Conservation (phyloP, 2,797 vertebrate species). For the Xiphophorus birchmanni region DNA sequence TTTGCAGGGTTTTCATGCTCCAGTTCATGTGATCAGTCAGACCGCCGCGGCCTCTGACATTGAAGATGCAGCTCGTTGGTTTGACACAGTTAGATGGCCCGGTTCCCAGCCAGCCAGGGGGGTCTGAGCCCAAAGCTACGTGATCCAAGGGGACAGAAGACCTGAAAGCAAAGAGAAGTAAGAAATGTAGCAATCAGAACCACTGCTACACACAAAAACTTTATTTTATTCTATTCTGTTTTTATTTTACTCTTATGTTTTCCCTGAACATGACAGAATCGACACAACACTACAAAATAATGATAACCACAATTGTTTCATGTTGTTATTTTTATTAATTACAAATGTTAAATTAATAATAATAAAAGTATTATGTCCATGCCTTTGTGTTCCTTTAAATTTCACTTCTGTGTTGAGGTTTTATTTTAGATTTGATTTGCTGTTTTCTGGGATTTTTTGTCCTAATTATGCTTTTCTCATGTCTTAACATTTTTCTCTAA, state of each 20-base stretch:
- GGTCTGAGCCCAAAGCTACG: constrained; percentile 34
- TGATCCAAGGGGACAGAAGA: constrained; percentile 23
- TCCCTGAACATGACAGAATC: not conserved
- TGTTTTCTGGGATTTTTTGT: not conserved
- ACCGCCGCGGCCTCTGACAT: constrained; percentile 58
- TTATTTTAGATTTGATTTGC: not conserved
- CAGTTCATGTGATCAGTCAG: constrained; percentile 65
- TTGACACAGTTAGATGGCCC: constrained; percentile 73
- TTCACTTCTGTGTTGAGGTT: not conserved
- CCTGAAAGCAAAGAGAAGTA: constrained; percentile 14
- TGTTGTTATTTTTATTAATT: not conserved
- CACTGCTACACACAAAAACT: not conserved
- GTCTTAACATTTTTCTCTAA: not conserved
- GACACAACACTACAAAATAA: not conserved
- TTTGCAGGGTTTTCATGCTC: constrained; percentile 73
- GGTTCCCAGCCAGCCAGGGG: constrained; percentile 62
- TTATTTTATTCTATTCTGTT: not conserved
- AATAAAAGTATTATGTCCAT: not conserved
- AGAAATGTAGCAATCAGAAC: constrained; percentile 17
- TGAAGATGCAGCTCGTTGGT: constrained; percentile 54
- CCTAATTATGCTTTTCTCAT: not conserved
- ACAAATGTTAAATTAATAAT: not conserved
- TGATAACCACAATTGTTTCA: not conserved
- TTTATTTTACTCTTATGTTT: not conserved
- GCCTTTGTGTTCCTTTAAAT: not conserved